phyloP scores from a whole-genome alignment of 2,888 invertebrate genomes.

The Homarus gammarus region DNA sequence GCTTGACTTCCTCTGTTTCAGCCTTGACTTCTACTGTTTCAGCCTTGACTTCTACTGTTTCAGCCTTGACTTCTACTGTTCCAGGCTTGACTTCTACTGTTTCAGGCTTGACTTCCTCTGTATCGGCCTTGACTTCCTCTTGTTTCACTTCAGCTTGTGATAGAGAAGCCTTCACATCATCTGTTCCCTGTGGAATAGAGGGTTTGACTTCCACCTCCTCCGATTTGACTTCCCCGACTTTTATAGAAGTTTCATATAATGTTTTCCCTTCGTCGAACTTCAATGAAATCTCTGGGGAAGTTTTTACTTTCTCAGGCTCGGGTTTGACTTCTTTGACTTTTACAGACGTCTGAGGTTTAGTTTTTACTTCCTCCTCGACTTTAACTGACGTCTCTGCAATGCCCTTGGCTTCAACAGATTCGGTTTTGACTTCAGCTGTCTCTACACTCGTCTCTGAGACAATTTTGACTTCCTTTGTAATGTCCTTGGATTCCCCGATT shows the following conservation, averaged over 20 bases:
- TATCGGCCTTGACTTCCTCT: not conserved
- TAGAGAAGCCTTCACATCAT: not conserved
- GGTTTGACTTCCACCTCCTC: constrained; percentile 1
- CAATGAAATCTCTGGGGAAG: not conserved
- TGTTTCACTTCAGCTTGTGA: not conserved
- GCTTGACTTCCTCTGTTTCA: not conserved
- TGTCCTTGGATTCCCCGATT: not conserved
- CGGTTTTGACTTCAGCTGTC: not conserved
- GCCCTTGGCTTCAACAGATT: constrained; percentile 7
- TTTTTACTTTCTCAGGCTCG: not conserved
- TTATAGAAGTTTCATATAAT: constrained; percentile 17
- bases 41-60: not conserved
- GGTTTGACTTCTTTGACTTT: not conserved
- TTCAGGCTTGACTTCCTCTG: not conserved
- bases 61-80: not conserved
- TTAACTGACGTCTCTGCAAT: not conserved
- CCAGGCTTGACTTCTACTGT: not conserved
- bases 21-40: not conserved
- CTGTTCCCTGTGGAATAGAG: too few relatives aligned
- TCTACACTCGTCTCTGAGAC: not conserved
- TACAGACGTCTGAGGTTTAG: too few relatives aligned
- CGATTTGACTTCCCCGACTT: constrained; percentile 34
- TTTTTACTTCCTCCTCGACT: not conserved
- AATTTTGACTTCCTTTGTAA: not conserved
- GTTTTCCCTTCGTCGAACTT: constrained; percentile 43